phyloP scores from a whole-genome alignment of 2,797 vertebrate genomes.

The Otolemur crassicaudatus region DNA sequence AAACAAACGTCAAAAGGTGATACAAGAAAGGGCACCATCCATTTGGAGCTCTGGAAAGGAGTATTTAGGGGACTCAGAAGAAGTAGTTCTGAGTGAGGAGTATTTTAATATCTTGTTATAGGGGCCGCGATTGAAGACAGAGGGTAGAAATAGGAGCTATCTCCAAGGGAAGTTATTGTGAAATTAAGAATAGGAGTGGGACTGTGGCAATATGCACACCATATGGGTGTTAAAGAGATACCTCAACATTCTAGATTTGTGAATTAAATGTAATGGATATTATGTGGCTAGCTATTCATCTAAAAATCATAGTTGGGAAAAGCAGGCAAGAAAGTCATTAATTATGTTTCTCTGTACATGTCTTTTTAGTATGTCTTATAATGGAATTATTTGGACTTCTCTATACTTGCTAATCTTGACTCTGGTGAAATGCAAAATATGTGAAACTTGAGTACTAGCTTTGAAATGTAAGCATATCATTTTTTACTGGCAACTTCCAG shows the following conservation, averaged over 20 bases:
- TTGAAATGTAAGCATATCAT: constrained; percentile 53
- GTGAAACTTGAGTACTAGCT: constrained; percentile 12
- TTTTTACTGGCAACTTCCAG: constrained; percentile 36
- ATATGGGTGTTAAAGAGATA: background rate
- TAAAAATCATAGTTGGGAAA: constrained; percentile 51
- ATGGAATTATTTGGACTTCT: constrained; percentile 55
- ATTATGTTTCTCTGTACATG: background rate
- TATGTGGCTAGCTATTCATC: constrained; percentile 12
- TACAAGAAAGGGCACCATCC: constrained; percentile 19
- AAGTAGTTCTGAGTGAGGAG: background rate
- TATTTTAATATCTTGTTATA: constrained; percentile 10
- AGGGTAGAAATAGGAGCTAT: constrained; percentile 6
- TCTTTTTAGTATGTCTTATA: constrained; percentile 36
- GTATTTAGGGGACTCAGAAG: background rate
- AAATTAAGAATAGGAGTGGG: constrained; percentile 8
- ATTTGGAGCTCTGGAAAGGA: constrained; percentile 8
- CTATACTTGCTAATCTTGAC: constrained; percentile 22
- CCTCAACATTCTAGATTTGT: constrained; percentile 8
- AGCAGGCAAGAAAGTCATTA: constrained; percentile 19
- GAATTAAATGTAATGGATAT: constrained; percentile 42
- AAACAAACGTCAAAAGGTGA: constrained; percentile 54
- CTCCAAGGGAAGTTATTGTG: constrained; percentile 27
- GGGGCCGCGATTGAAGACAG: background rate
- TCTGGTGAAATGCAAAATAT: constrained; percentile 55
- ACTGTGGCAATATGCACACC: background rate